These are phyloP conservation scores for Plumapathes pennacea DNA, from an alignment of 92 coral and sea anemone species.

Conservation along the genomic window DNA sequence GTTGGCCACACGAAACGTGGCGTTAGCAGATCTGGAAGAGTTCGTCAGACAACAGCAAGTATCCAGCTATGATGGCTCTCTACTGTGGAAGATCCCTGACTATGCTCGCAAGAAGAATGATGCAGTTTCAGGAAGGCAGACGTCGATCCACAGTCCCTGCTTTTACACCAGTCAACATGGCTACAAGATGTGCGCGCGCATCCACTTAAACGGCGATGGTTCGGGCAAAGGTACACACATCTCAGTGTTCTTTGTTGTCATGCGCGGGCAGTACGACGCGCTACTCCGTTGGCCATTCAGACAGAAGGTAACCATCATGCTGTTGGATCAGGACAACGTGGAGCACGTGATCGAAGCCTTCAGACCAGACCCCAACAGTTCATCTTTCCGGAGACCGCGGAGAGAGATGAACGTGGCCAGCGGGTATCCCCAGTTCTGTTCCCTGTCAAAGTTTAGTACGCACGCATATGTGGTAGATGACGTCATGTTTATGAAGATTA, in stretches of 20 bases:
- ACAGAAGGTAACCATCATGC: conserved; percentile 75
- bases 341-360: conserved; percentile 82
- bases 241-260: conserved; percentile 70
- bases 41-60: too few relatives aligned
- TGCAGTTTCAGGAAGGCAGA: conserved; percentile 48
- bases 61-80: conserved; percentile 45
- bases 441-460: conserved; percentile 41
- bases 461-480: conserved; percentile 74
- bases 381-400: conserved; percentile 69
- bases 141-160: conserved; percentile 64
- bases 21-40: too few relatives aligned
- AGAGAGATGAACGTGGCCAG: conserved; percentile 75
- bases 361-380: conserved; percentile 79
- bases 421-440: conserved; percentile 70
- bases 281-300: conserved; percentile 81
- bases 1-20: conserved; percentile 22
- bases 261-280: conserved; percentile 76
- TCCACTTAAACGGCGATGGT: conserved; percentile 76
- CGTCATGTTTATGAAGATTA: conserved; percentile 64
- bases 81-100: conserved; percentile 61
- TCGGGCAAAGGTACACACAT: conserved; percentile 73
- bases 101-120: conserved; percentile 51
- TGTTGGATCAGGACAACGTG: conserved; percentile 62
- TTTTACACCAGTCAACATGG: conserved; percentile 74
- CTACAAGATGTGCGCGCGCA: conserved; percentile 86